phyloP scores from a whole-genome alignment of 2,113 vertebrate genomes.

The Carlito syrichta region DNA sequence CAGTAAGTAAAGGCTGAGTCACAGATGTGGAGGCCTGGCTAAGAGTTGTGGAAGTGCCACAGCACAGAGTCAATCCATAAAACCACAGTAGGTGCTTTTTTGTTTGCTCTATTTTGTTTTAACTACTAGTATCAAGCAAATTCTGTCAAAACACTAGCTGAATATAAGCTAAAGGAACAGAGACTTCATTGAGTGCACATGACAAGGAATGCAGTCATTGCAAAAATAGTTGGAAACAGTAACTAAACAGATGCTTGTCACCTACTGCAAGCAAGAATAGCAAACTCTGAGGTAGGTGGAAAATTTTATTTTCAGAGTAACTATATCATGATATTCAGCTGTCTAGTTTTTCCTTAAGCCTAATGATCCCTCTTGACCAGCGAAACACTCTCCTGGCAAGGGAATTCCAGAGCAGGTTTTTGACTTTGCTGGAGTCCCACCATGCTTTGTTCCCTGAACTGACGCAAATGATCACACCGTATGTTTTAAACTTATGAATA shows the following conservation, averaged over 20 bases:
- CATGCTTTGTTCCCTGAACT: too few species aligned
- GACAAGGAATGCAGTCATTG: background rate
- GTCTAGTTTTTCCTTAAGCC: background rate
- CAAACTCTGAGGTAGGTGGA: background rate
- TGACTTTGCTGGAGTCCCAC: too few species aligned
- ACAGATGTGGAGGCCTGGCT: background rate
- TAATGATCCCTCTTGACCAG: too few species aligned
- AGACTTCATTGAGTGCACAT: background rate
- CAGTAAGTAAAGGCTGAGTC: background rate
- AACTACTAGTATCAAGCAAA: background rate
- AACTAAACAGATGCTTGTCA: background rate
- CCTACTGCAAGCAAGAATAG: background rate
- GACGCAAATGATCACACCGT: too few species aligned
- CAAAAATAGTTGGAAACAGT: background rate
- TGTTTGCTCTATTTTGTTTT: background rate
- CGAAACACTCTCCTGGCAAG: too few species aligned
- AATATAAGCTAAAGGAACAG: background rate
- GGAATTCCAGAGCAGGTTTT: too few species aligned
- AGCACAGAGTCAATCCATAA: background rate
- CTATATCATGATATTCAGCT: background rate
- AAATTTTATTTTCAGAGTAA: background rate
- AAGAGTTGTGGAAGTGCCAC: background rate
- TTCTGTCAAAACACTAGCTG: background rate
- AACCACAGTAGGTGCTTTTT: background rate
- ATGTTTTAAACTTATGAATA: constrained; percentile 1